These are phyloP conservation scores for Nymphalis polychloros DNA, from an alignment of 2,888 invertebrate genomes.

Conservation along the genomic window DNA sequence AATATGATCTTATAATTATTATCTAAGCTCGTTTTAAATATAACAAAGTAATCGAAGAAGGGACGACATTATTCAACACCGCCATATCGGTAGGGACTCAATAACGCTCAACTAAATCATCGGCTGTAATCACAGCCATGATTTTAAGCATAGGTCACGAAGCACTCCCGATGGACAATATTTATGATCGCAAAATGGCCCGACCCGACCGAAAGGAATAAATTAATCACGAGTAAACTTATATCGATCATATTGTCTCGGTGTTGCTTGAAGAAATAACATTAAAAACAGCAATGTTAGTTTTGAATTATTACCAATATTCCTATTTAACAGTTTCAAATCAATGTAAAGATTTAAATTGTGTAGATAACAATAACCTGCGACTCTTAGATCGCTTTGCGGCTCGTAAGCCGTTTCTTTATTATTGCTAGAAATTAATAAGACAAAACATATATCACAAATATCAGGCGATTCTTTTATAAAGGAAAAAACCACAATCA, in stretches of 20 bases:
- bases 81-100: conserved; percentile 65
- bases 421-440: neutral
- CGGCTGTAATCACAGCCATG: conserved; percentile 72
- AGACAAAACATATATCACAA: neutral
- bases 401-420: neutral
- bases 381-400: no score
- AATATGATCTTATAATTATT: conserved; percentile 78
- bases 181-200: conserved; percentile 69
- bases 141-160: conserved; percentile 76
- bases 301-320: no score
- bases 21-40: conserved; percentile 66
- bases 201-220: conserved; percentile 52
- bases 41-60: conserved; percentile 71
- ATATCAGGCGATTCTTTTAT: conserved; percentile 11
- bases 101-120: conserved; percentile 62
- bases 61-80: conserved; percentile 72
- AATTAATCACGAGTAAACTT: conserved; percentile 56
- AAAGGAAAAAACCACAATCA: conserved; percentile 10
- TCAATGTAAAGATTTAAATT: no score
- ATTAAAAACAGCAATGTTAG: no score
- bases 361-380: no score
- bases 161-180: conserved; percentile 63
- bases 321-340: no score
- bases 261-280: neutral
- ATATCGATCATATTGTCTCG: conserved; percentile 59